Base-by-base conservation (phyloP, 2,113 vertebrate species). In the Genyomyrus donnyi region DNA sequence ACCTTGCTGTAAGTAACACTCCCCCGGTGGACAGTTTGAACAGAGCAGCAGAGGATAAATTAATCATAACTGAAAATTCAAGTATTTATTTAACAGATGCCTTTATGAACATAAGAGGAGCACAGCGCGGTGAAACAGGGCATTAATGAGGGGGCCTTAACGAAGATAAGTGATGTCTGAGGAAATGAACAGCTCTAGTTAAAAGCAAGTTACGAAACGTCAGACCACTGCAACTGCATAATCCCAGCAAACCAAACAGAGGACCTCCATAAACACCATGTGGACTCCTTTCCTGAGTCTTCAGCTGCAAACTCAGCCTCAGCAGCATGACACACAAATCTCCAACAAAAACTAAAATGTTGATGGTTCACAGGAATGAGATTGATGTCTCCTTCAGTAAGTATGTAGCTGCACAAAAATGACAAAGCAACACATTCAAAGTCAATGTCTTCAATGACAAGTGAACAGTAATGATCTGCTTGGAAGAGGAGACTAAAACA, bases 61-160 rank as follows among this genome's bases (percentile, higher is more conserved):
- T 42, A 42, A 42, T 42, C 39, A 39, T 39, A 39, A 39, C 39
- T 27, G 45, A 50, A 6, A 24, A 13, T 49, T 85, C 31, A 85
- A 50, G 48, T 49, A 85, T 85, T 85, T 85, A 85, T 48, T 48
- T 85, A 85, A 50, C 21, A 50, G 45, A 86, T n/a, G 84, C n/a
- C 45, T 86, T 86, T 27, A 86, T 3, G 24, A 86, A 11, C 84
- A 48, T 15, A 49, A 48, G 45, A 21, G 17, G 45, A 24, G 24
- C 21, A 17, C 24, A 49, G 46, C 13, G 1, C 8, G 2, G 11
- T 80, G n/a, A 27, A 86, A 80, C 74, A 19, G 70, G 11, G 74
- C 35, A 1, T 42, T 80, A 80, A 80, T 19, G 35, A 80, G 74
- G 74, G 74, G 13, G 35, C 24, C 46, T 49, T 48, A 48, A 13